A percentile compares a stretch with the other conserved stretches of the same genome.
Conservation (phyloP, 1,140 invertebrate genomes). For the Catajapyx aquilonaris region DNA sequence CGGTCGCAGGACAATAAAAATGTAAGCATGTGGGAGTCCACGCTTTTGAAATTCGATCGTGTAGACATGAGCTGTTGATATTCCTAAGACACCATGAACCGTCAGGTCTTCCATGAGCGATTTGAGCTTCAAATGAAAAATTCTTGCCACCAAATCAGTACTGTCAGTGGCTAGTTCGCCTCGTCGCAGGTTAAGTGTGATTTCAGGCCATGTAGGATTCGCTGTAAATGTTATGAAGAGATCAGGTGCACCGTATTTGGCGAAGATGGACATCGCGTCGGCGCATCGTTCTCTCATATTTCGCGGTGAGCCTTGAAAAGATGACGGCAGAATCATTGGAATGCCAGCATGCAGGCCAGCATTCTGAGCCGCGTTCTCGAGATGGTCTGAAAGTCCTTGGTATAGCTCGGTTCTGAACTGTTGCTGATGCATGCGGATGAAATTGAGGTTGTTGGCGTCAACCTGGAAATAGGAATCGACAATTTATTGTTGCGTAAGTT, state of each 20-base stretch:
- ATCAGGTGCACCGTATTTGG: slow-evolving; percentile 19
- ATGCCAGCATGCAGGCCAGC: slow-evolving; percentile 4
- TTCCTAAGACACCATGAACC: slow-evolving; percentile 12
- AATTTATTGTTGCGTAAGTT: slow-evolving; percentile 16
- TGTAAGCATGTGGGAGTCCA: slow-evolving; percentile 20
- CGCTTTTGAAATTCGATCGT: slow-evolving; percentile 19
- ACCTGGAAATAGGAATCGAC: slow-evolving; percentile 16
- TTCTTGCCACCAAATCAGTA: slow-evolving; percentile 13
- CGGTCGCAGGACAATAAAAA: slow-evolving; percentile 13
- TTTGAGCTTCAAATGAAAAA: slow-evolving; percentile 14
- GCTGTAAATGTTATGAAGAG: slow-evolving; percentile 25
- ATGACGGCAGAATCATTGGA: slow-evolving; percentile 9
- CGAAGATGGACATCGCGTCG: slow-evolving; percentile 21
- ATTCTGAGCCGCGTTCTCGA: slow-evolving; percentile 4
- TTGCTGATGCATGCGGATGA: slow-evolving; percentile 12
- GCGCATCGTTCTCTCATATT: slow-evolving; percentile 17
- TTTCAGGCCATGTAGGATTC: slow-evolving; percentile 23
- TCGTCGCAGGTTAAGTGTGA: slow-evolving; percentile 12
- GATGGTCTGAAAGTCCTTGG: slow-evolving; percentile 10
- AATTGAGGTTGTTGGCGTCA: slow-evolving; percentile 15
- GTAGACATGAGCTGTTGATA: slow-evolving; percentile 9
- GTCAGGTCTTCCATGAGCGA: slow-evolving; percentile 12
- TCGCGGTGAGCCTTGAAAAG: slow-evolving; percentile 14
- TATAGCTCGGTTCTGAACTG: slow-evolving; percentile 14
- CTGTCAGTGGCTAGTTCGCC: slow-evolving; percentile 10